Evolutionary conservation across 2,797 vertebrate species (phyloP).

Genomic region (Gallinago nigripennis): DNA sequence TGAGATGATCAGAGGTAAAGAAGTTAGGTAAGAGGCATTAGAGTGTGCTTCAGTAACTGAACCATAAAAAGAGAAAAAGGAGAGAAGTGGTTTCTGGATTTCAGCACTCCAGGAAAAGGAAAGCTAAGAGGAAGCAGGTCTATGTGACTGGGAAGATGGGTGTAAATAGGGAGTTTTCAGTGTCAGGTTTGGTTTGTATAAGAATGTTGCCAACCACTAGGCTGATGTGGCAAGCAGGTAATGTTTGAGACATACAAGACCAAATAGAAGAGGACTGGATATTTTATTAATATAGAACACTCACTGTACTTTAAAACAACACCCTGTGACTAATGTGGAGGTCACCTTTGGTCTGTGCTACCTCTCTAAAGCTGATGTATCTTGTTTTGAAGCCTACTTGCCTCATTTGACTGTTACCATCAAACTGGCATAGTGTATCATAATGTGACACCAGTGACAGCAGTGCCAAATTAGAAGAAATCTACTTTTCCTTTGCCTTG

Average conservation of each 20-base stretch:
- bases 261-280: background rate
- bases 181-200: background rate
- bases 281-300: background rate
- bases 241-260: background rate
- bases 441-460: background rate
- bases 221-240: background rate
- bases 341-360: background rate
- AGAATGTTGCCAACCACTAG: background rate
- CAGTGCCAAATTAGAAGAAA: background rate
- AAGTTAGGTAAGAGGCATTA: background rate
- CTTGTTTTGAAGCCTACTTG: background rate
- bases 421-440: background rate
- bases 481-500: background rate
- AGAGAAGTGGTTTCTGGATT: background rate
- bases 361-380: background rate
- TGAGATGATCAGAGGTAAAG: background rate
- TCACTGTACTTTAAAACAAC: background rate
- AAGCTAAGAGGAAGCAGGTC: background rate
- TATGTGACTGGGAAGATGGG: accelerated
- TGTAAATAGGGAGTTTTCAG: background rate
- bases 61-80: background rate
- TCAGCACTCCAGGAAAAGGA: background rate
- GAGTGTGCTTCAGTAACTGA: background rate
- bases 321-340: background rate
- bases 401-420: background rate